phyloP scores from a whole-genome alignment of 1,140 invertebrate species.

The Bathynomus jamesi region DNA sequence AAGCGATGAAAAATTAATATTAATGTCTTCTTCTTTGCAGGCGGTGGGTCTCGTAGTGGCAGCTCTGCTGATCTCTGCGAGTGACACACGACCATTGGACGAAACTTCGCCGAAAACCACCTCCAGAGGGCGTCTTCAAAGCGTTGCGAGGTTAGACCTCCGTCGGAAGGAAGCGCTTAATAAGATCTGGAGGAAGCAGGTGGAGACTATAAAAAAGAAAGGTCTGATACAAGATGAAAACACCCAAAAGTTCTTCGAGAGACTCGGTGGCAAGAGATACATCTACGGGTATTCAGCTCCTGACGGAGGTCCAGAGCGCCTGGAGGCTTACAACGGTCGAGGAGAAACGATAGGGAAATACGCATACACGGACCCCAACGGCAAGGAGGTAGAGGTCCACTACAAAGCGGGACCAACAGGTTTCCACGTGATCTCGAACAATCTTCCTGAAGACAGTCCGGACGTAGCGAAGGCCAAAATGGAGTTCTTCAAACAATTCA shows the following conservation, averaged over 20 bases:
- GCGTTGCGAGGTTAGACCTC: not conserved
- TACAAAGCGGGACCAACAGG: constrained; percentile 25
- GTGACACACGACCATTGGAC: not conserved
- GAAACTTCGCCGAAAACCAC: not conserved
- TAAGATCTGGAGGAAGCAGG: constrained; percentile 21
- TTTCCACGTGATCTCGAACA: constrained; percentile 32
- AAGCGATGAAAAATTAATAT: no score
- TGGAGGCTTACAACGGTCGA: constrained; percentile 29
- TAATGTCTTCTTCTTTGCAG: not conserved
- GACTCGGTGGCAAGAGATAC: constrained; percentile 21
- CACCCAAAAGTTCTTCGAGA: constrained; percentile 20
- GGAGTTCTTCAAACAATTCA: not conserved
- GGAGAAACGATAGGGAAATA: constrained; percentile 32
- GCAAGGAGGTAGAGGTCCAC: constrained; percentile 28
- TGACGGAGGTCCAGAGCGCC: constrained; percentile 10
- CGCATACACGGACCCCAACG: constrained; percentile 24
- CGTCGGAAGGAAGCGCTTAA: constrained; percentile 9
- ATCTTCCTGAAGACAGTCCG: constrained; percentile 31
- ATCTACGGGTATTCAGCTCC: constrained; percentile 18
- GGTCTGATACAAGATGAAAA: not conserved
- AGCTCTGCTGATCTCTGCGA: not conserved
- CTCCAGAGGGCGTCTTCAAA: not conserved
- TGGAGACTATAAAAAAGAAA: constrained; percentile 10
- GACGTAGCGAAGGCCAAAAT: constrained; percentile 5
- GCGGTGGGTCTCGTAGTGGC: not conserved